Percentiles rank a stretch among this genome's conserved stretches.
phyloP scores from a whole-genome alignment of 1,140 invertebrate species.

The Globodera rostochiensis region DNA sequence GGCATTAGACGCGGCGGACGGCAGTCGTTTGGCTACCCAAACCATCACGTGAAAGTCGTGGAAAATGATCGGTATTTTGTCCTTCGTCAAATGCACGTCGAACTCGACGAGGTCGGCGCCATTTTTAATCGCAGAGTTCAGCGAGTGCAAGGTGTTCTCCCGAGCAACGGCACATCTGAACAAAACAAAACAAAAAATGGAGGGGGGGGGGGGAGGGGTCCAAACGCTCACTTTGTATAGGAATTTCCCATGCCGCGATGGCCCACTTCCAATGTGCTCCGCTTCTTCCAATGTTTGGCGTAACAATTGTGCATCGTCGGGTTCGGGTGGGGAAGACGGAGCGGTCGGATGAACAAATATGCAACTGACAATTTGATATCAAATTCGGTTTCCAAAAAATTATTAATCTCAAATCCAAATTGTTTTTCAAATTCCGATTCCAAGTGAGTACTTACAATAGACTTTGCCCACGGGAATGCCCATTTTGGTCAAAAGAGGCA shows the following conservation, averaged over 20 bases:
- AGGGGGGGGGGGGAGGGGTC: background rate
- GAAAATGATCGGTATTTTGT: constrained; percentile 55
- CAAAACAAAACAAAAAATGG: constrained; percentile 18
- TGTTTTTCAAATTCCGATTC: no score
- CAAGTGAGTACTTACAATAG: constrained; percentile 32
- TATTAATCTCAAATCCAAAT: background rate
- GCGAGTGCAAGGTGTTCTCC: constrained; percentile 63
- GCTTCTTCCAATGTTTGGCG: constrained; percentile 64
- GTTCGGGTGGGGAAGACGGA: constrained; percentile 31
- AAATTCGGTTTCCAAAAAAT: background rate
- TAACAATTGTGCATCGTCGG: constrained; percentile 55
- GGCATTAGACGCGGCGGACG: background rate
- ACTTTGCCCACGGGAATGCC: constrained; percentile 62
- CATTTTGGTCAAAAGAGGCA: constrained; percentile 56
- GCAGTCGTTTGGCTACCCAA: constrained; percentile 56
- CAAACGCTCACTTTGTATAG: constrained; percentile 59
- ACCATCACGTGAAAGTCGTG: constrained; percentile 65
- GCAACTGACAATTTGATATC: constrained; percentile 33
- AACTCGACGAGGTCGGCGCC: constrained; percentile 65
- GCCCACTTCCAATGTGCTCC: constrained; percentile 60
- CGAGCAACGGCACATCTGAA: constrained; percentile 52
- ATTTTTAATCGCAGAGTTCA: constrained; percentile 60
- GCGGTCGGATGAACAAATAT: constrained; percentile 56
- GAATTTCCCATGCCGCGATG: constrained; percentile 65
- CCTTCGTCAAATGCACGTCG: constrained; percentile 64